phyloP scores from a whole-genome alignment of 2,113 vertebrate genomes.

The Nannobrachium achirus region DNA sequence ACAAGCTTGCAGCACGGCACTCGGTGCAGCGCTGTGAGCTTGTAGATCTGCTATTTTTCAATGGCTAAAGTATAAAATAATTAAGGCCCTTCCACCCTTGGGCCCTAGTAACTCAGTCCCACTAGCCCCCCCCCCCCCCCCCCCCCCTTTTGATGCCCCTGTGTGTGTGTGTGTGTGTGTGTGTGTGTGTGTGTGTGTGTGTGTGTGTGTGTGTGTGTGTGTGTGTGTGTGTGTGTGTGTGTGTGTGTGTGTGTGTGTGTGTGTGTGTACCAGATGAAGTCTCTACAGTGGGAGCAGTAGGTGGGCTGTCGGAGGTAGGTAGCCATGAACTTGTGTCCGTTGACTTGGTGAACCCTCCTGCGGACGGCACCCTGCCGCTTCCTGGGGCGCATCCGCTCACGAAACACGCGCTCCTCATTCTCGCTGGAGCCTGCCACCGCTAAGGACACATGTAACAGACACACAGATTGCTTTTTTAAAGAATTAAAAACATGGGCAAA shows the following conservation, averaged over 20 bases:
- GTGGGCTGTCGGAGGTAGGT: conserved; percentile 96
- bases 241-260: background rate
- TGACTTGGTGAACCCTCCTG: conserved; percentile 94
- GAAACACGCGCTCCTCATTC: conserved; percentile 95
- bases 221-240: background rate
- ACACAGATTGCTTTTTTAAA: background rate
- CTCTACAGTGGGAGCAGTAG: conserved; percentile 95
- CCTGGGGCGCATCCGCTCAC: conserved; percentile 91
- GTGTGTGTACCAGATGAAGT: conserved; percentile 91
- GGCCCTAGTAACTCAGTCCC: too few species aligned
- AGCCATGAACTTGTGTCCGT: conserved; percentile 98
- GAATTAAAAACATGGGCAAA: background rate
- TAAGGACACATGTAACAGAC: background rate
- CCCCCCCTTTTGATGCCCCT: too few species aligned
- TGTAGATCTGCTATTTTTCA: too few species aligned
- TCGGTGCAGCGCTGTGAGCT: too few species aligned
- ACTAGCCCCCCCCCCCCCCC: too few species aligned
- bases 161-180: background rate
- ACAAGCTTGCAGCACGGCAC: too few species aligned
- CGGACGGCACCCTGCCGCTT: conserved; percentile 94
- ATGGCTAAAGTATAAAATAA: too few species aligned
- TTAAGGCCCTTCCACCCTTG: too few species aligned
- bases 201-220: background rate
- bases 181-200: conserved; percentile 11
- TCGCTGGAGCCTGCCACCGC: conserved; percentile 80